These are phyloP conservation scores for Lucilia sericata DNA, from an alignment of 1,140 invertebrate genomes.

Conservation along the genomic window DNA sequence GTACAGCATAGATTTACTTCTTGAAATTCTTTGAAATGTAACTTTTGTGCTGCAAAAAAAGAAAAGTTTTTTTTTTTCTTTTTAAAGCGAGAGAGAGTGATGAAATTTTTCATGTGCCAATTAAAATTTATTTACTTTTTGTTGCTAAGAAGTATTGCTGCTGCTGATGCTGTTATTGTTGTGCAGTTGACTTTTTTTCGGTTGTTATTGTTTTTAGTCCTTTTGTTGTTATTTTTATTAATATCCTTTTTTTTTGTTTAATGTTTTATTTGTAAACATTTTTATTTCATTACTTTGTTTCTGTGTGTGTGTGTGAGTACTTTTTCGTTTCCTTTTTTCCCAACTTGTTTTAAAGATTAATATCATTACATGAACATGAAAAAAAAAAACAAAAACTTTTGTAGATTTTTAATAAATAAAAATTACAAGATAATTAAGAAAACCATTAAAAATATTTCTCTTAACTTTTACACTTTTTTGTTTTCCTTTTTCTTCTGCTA, in stretches of 20 bases:
- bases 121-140: slow-evolving; percentile 17
- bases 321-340: neutral
- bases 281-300: neutral
- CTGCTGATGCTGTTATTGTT: neutral
- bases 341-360: neutral
- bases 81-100: neutral
- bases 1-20: neutral
- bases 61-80: neutral
- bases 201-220: neutral
- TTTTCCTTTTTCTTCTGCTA: neutral
- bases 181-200: neutral
- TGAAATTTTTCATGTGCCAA: slow-evolving; percentile 11
- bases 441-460: slow-evolving; percentile 19
- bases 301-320: neutral
- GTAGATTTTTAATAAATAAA: slow-evolving; percentile 28
- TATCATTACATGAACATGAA: neutral
- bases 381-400: neutral
- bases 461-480: neutral
- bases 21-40: neutral
- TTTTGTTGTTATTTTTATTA: neutral
- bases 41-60: no score
- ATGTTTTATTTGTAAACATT: neutral
- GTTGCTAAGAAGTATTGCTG: neutral
- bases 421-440: slow-evolving; percentile 40
- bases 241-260: no score